Evolutionary conservation across 2,888 invertebrate species (phyloP), one percentile per base, ranked within the genome.

Genomic region (Caenorhabditis panamensis): DNA sequence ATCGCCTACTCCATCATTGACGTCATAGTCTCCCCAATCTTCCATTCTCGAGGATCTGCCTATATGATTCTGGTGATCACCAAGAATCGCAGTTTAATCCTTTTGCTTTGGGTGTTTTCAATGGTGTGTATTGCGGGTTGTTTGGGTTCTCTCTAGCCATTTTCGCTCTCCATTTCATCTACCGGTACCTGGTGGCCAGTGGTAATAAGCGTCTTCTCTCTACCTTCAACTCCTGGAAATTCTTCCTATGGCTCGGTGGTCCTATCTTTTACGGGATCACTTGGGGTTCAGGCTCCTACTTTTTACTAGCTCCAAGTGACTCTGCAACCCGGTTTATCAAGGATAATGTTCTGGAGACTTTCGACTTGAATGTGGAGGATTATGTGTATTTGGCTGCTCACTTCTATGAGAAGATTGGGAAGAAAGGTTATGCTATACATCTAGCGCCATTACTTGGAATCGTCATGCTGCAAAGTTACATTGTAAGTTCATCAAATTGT

Each of bases 121-220:
- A 28, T 16, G 49, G 8, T 11, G n/a, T 63, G 16, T 63, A 63
- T 18, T 47, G 63, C 31, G 63, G 63, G 1, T 31, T 63, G 13
- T 63, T 49, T 22, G 47, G 28, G 4, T 28, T 49, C 28, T 63
- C 63, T 8, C 28, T 63, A 49, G 63, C 49, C 6, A 16, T 63
- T 13, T 63, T 63, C 24, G 49, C 63, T 13, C 49, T 63, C 16
- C 49, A 49, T 11, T 63, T 63, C 31, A 36, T 53, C n/a, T 64
- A 64, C 13, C 64, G 64, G 20, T 64, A 28, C 53, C 44, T 64
- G 6, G 64, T 64, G n/a, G 47, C 44, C 53, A 13, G 51, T 53
- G n/a, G 47, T 1, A 58, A 58, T 22, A 37, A 58, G 11, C 1
- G 4, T 13, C 31, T 58, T 2, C 20, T 36, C 16, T 3, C 18